phyloP scores from a whole-genome alignment of 2,113 vertebrate species.

The Podarcis muralis region DNA sequence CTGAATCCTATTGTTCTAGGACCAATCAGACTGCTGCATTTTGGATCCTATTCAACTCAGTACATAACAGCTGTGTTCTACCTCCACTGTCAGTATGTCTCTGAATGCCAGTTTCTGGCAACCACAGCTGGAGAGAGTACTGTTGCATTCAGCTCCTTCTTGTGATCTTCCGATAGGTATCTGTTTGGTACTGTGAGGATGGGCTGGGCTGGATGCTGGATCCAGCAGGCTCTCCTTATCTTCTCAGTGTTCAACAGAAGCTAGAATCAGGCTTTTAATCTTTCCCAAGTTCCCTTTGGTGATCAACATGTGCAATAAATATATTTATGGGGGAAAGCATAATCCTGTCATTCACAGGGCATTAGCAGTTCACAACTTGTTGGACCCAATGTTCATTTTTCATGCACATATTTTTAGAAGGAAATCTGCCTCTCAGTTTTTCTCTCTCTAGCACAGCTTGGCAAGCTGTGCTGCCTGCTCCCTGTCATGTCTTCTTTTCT shows the following conservation, averaged over 20 bases:
- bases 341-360: background rate
- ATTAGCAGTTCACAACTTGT: background rate
- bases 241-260: background rate
- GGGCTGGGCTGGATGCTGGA: too few relatives aligned
- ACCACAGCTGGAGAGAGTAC: too few relatives aligned
- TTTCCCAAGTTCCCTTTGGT: constrained; percentile 13
- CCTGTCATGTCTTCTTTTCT: background rate
- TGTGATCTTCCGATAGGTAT: too few relatives aligned
- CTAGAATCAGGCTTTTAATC: background rate
- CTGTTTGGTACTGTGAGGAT: too few relatives aligned
- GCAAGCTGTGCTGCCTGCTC: background rate
- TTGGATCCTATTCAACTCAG: too few relatives aligned
- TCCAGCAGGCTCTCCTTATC: too few relatives aligned
- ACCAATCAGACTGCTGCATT: too few relatives aligned
- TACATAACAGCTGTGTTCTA: too few relatives aligned
- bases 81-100: too few relatives aligned
- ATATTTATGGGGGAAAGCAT: background rate
- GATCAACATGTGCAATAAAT: background rate
- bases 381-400: background rate
- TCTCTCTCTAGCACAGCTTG: background rate
- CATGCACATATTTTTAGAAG: background rate
- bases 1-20: too few relatives aligned
- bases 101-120: too few relatives aligned
- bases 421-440: background rate
- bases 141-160: too few relatives aligned